Conservation (phyloP, 2,888 invertebrate genomes). For the Rhagonycha lutea region DNA sequence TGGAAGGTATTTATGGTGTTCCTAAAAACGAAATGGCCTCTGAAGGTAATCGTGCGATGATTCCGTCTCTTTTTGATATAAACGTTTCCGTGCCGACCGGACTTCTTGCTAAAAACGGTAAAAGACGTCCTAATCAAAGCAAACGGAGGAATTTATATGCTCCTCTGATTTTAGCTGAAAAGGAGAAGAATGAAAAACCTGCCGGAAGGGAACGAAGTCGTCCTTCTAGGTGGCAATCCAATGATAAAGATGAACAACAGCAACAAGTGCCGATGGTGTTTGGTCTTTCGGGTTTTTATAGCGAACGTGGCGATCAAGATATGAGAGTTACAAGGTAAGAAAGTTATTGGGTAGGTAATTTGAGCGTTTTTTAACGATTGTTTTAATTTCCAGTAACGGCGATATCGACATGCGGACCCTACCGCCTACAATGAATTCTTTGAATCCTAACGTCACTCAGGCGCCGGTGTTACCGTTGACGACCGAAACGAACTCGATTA, state of each 20-base stretch:
- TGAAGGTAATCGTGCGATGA: constrained; percentile 39
- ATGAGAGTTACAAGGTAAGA: constrained; percentile 51
- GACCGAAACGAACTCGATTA: constrained; percentile 41
- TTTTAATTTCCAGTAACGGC: constrained; percentile 47
- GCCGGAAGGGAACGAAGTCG: constrained; percentile 39
- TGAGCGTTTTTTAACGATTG: not conserved
- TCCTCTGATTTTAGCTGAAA: constrained; percentile 3
- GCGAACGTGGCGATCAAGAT: constrained; percentile 49
- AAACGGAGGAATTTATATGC: not conserved
- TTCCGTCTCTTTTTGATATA: constrained; percentile 52
- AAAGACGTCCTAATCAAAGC: not conserved
- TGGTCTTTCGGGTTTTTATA: constrained; percentile 44
- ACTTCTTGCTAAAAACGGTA: constrained; percentile 37
- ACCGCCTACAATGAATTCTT: constrained; percentile 35
- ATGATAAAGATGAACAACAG: constrained; percentile 40
- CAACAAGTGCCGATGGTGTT: constrained; percentile 34
- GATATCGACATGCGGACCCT: constrained; percentile 55
- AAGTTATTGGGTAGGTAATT: not conserved
- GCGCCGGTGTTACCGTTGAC: constrained; percentile 21
- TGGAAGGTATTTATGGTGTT: constrained; percentile 54
- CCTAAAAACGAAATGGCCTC: constrained; percentile 35
- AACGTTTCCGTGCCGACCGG: constrained; percentile 47
- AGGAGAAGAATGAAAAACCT: constrained; percentile 41
- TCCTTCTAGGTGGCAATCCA: constrained; percentile 53
- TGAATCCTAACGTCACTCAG: constrained; percentile 17